Evolutionary conservation across 2,113 vertebrate genomes (phyloP), one percentile per base, ranked within the genome.

Genomic region (Machaerirhynchus nigripectus): DNA sequence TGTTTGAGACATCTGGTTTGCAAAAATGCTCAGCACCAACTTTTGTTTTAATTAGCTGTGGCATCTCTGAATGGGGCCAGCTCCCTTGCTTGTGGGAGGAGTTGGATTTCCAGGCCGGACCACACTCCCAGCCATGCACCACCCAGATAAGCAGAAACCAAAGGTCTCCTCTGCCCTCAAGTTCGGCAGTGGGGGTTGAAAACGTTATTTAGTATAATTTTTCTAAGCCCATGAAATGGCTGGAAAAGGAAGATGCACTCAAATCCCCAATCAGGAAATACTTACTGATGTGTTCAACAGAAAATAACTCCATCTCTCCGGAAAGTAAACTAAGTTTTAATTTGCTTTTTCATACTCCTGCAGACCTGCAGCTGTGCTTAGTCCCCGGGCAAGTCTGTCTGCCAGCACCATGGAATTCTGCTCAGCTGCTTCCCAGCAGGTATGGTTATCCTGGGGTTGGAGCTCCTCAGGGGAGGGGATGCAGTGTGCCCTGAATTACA

Each of bases 11-110:
- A 89, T 56, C 81, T 93, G 93, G 55, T 93, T 92, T 71, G 67
- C 83, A 90, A 81, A 90, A 93, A 78, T 82, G 64, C 52, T 73
- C 64, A 69, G 47, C 39, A 19, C 70, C 18, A 39, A n/a, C 90
- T 92, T 93, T 50, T 88, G 44, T 63, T 92, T 94, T 87, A 89
- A 92, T 81, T 42, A 70, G 79, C 55, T 86, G 26, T 80, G 90
- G 90, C 70, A 80, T 57, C 64, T 70, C 79, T 84, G 75, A 84
- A 83, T 90, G 68, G 15, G 63, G 59, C 40, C 70, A 60, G 5
- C 39, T 82, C 90, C 37, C 17, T 39, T 16, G 39, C 53, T 33
- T 80, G 59, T 57, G 63, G 53, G 42, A 84, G 68, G 71, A 55
- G 28, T 30, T 57, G 71, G 73, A 69, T 59, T 55, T 70, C 42